A percentile compares a stretch with the other conserved stretches of the same genome.
phyloP scores from a whole-genome alignment of 2,797 vertebrate species.

The Selene dorsalis region DNA sequence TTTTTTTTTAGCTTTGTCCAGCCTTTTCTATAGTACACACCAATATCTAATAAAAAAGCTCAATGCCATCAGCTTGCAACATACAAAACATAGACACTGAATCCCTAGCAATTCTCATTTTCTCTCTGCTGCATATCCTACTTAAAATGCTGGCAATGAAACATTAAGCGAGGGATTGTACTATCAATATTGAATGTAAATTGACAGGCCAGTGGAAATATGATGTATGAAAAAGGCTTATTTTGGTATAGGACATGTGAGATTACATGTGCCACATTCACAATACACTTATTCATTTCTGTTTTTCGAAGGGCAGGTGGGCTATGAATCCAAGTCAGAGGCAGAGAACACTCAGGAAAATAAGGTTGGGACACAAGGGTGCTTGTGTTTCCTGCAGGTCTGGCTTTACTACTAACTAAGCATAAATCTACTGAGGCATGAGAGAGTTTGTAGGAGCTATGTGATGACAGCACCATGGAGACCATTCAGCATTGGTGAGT shows the following conservation, averaged over 20 bases:
- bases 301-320: constrained; percentile 49
- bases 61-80: constrained; percentile 4
- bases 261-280: constrained; percentile 50
- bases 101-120: constrained; percentile 19
- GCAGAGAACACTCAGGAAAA: constrained; percentile 46
- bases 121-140: background rate
- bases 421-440: constrained; percentile 41
- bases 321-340: constrained; percentile 35
- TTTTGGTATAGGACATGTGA: constrained; percentile 33
- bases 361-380: constrained; percentile 28
- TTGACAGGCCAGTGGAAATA: constrained; percentile 42
- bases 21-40: background rate
- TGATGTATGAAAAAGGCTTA: constrained; percentile 27
- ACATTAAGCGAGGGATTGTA: constrained; percentile 20
- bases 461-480: constrained; percentile 21
- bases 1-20: constrained; percentile 15
- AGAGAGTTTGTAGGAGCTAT: constrained; percentile 15
- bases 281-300: constrained; percentile 60
- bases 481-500: constrained; percentile 4
- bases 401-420: constrained; percentile 35
- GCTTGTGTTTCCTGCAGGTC: constrained; percentile 32
- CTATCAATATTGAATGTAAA: constrained; percentile 51
- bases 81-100: constrained; percentile 9
- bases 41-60: constrained; percentile 6
- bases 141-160: constrained; percentile 34